Evolutionary conservation across 2,113 vertebrate species (phyloP).

Genomic region (Lophotis ruficrista): DNA sequence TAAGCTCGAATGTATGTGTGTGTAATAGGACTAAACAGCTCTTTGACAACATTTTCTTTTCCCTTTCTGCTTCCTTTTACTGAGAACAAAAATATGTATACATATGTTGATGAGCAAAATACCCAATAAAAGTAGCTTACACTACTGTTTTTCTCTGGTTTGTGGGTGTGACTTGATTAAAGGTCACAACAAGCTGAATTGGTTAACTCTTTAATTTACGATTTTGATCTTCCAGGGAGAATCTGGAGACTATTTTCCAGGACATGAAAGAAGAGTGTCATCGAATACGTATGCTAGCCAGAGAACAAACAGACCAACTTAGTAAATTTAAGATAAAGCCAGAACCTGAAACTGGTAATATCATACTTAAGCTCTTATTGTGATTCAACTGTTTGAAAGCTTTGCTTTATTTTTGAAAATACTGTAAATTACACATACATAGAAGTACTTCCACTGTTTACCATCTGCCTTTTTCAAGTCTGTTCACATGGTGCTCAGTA

Average conservation of each 20-base stretch:
- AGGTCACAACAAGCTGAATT: slow-evolving; percentile 34
- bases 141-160: slow-evolving; percentile 14
- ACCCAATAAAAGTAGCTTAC: slow-evolving; percentile 9
- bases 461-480: slow-evolving; percentile 68
- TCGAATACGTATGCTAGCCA: slow-evolving; percentile 87
- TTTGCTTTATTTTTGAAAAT: slow-evolving; percentile 73
- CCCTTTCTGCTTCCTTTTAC: slow-evolving; percentile 30
- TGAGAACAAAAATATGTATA: neutral
- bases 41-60: slow-evolving; percentile 23
- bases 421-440: slow-evolving; percentile 70
- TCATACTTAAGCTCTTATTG: slow-evolving; percentile 72
- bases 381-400: slow-evolving; percentile 70
- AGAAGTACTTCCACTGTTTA: slow-evolving; percentile 64
- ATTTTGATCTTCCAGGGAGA: slow-evolving; percentile 81
- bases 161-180: slow-evolving; percentile 20
- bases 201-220: slow-evolving; percentile 48
- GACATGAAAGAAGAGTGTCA: slow-evolving; percentile 93
- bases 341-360: slow-evolving; percentile 86
- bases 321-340: slow-evolving; percentile 87
- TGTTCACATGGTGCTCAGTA: slow-evolving; percentile 60
- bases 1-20: neutral
- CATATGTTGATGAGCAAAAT: slow-evolving; percentile 13
- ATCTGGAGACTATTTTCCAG: slow-evolving; percentile 85
- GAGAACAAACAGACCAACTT: slow-evolving; percentile 91
- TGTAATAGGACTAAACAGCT: neutral